Evolutionary conservation across 1,140 invertebrate genomes (phyloP), one percentile per base, ranked within the genome.

Genomic region (Ostrea edulis): DNA sequence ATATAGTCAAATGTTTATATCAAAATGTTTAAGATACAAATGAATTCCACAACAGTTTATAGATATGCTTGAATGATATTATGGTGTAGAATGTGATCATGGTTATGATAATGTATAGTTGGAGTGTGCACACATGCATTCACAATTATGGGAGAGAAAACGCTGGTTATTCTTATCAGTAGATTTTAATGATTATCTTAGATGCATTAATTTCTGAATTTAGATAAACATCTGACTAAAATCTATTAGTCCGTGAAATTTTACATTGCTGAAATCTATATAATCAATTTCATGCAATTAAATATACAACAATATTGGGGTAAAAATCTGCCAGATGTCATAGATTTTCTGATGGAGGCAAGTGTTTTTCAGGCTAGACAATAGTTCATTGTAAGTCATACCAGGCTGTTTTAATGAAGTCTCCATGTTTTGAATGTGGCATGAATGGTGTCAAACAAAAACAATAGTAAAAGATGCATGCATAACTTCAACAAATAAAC

Each of bases 231-330:
- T 77, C 22, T 35, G 29, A 77, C 68, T 29, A 44, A 44, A 44
- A 44, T 44, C 5, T 1, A 44, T 44, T 44, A 11, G 68, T 77
- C 11, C 25, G 35, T 35, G 25, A 29, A 77, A 77, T 77, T 77
- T 44, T 14, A 77, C 68, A 29, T 77, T 35, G 29, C 68, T 77
- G 29, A 77, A 77, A 77, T 77, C 68, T 77, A 77, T 77, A 77
- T 29, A 77, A 77, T 35, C 68, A 29, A 77, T 77, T 77, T 77
- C 14, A 77, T 25, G 14, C 68, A 8, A 77, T 71, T 12, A 35
- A 14, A 77, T 35, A 35, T 77, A 77, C 68, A 77, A 25, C 3
- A 77, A 25, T 77, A 77, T 44, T 77, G 68, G 11, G 17, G 20
- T 5, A 44, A 44, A 44, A 17, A 20, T 7, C n/a, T 62, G 17